phyloP scores from a whole-genome alignment of 2,888 invertebrate genomes.

The Ernsta delagoae region DNA sequence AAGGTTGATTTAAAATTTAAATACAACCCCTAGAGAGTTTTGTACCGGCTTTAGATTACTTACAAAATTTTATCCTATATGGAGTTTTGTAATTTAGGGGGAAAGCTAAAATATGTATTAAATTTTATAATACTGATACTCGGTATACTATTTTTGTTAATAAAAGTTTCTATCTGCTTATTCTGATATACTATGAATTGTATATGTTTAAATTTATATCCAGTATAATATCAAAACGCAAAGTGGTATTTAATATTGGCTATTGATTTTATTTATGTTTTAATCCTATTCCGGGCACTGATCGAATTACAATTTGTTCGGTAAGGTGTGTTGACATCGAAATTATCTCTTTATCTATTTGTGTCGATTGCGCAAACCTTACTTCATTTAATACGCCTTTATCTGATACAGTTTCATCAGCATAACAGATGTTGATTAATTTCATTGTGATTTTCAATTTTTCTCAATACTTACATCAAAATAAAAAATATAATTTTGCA shows the following conservation, averaged over 20 bases:
- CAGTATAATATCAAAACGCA: too few species aligned
- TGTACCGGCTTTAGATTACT: background rate
- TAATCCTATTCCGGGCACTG: background rate
- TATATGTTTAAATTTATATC: background rate
- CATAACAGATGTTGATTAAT: too few species aligned
- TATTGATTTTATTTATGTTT: too few species aligned
- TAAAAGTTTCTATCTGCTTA: background rate
- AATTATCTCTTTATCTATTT: slow-evolving; percentile 29
- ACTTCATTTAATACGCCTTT: slow-evolving; percentile 16
- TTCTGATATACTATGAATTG: background rate
- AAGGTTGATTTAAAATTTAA: slow-evolving; percentile 53
- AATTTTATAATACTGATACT: too few species aligned
- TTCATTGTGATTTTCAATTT: too few species aligned
- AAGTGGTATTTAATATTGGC: too few species aligned
- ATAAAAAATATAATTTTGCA: too few species aligned
- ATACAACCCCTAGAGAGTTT: slow-evolving; percentile 48
- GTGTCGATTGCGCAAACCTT: slow-evolving; percentile 20
- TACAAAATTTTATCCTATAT: too few species aligned
- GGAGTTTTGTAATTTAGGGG: too few species aligned
- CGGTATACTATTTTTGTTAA: background rate
- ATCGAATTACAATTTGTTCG: slow-evolving; percentile 13
- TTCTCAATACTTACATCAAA: too few species aligned
- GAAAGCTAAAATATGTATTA: too few species aligned
- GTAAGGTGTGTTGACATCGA: slow-evolving; percentile 13
- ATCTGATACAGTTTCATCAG: background rate